phyloP scores from a whole-genome alignment of 64 coral and sea anemone species.

The Exaiptasia diaphana region DNA sequence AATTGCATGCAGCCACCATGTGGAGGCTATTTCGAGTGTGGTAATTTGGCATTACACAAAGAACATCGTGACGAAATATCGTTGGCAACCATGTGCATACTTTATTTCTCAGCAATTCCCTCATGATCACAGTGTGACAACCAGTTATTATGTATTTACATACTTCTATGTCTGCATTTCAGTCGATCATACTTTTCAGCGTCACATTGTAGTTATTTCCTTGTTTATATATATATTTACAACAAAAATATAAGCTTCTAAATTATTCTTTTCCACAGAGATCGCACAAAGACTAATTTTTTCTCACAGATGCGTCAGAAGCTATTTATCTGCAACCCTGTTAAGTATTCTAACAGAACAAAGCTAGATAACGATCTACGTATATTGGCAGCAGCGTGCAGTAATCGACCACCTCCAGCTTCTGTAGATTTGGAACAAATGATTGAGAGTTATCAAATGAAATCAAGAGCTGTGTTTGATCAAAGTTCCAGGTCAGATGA shows the following conservation, averaged over 20 bases:
- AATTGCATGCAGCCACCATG: conserved; percentile 28
- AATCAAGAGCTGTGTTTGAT: background rate
- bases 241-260: background rate
- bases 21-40: conserved; percentile 37
- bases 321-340: background rate
- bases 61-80: conserved; percentile 33
- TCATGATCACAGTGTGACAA: too few species aligned
- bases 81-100: too few species aligned
- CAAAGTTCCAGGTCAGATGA: background rate
- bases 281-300: conserved; percentile 21
- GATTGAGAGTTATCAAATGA: conserved; percentile 17
- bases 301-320: background rate
- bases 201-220: too few species aligned
- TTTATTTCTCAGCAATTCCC: too few species aligned
- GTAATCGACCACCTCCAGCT: background rate
- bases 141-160: too few species aligned
- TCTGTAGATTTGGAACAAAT: conserved; percentile 13
- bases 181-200: too few species aligned
- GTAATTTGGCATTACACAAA: conserved; percentile 22
- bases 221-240: too few species aligned
- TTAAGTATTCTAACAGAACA: conserved; percentile 23
- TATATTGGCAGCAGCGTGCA: conserved; percentile 6
- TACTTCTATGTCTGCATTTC: too few species aligned
- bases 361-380: conserved; percentile 18
- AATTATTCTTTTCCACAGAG: background rate